Evolutionary conservation across 1,140 invertebrate genomes (phyloP).

Genomic region (Pseudoatta argentina): DNA sequence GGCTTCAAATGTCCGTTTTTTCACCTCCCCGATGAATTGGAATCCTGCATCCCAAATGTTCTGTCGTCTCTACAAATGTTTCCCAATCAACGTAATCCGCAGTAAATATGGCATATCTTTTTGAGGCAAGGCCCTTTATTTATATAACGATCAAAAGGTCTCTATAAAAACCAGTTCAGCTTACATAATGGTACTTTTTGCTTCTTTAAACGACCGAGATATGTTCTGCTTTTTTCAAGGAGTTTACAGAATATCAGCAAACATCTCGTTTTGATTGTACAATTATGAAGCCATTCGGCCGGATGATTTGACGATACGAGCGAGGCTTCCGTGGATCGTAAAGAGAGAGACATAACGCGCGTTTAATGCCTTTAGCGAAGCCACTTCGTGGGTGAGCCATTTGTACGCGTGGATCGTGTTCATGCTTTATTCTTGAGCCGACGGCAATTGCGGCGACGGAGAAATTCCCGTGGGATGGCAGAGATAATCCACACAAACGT

Average conservation of each 20-base stretch:
- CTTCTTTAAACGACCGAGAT: not conserved
- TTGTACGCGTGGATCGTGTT: conserved; percentile 48
- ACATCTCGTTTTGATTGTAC: conserved; percentile 14
- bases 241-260: not conserved
- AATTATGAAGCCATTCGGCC: conserved; percentile 41
- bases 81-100: not conserved
- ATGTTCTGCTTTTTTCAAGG: not conserved
- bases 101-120: not conserved
- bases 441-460: conserved; percentile 17
- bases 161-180: not conserved
- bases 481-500: conserved; percentile 46
- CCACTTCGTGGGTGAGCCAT: conserved; percentile 54
- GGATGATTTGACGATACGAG: conserved; percentile 51
- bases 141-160: too few relatives aligned
- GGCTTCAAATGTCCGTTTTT: not conserved
- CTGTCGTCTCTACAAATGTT: not conserved
- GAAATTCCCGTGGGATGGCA: conserved; percentile 41
- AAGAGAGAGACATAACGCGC: conserved; percentile 49
- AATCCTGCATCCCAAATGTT: not conserved
- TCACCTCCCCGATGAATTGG: not conserved
- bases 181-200: not conserved
- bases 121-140: not conserved
- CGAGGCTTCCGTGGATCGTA: conserved; percentile 48
- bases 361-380: conserved; percentile 51
- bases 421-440: conserved; percentile 46